Evolutionary conservation across 2,888 invertebrate species (phyloP).

Genomic region (Nephrotoma appendiculata): DNA sequence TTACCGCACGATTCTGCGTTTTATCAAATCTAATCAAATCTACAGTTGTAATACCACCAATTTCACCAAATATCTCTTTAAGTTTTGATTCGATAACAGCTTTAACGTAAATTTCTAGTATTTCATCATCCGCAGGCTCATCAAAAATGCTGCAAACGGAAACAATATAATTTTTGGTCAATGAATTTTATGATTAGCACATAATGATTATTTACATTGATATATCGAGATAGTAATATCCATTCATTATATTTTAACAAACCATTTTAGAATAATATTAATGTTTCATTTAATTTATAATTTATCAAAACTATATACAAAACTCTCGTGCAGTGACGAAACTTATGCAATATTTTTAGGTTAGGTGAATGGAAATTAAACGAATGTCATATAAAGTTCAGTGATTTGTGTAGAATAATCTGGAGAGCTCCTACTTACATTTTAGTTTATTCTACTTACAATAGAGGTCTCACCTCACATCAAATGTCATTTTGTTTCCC

Average conservation of each 20-base stretch:
- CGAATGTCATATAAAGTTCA: background rate
- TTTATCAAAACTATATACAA: background rate
- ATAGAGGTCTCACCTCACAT: background rate
- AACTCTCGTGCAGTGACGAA: background rate
- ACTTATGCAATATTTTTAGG: background rate
- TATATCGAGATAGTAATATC: slow-evolving; percentile 39
- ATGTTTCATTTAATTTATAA: background rate
- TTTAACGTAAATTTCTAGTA: slow-evolving; percentile 39
- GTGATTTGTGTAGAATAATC: background rate
- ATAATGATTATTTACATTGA: slow-evolving; percentile 35
- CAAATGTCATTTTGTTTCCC: background rate
- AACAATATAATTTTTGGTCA: background rate
- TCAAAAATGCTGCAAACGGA: slow-evolving; percentile 32
- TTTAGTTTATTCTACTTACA: background rate
- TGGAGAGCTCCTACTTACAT: background rate
- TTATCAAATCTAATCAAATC: slow-evolving; percentile 43
- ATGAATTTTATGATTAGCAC: background rate
- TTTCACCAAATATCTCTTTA: slow-evolving; percentile 41
- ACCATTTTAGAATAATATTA: background rate
- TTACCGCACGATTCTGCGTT: slow-evolving; percentile 33
- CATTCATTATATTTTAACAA: slow-evolving; percentile 22
- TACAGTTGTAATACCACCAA: slow-evolving; percentile 36
- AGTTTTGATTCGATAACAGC: slow-evolving; percentile 40
- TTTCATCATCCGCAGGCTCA: slow-evolving; percentile 22
- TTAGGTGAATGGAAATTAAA: background rate